Conservation (phyloP, 2,113 vertebrate genomes). For the Malurus cyaneus region DNA sequence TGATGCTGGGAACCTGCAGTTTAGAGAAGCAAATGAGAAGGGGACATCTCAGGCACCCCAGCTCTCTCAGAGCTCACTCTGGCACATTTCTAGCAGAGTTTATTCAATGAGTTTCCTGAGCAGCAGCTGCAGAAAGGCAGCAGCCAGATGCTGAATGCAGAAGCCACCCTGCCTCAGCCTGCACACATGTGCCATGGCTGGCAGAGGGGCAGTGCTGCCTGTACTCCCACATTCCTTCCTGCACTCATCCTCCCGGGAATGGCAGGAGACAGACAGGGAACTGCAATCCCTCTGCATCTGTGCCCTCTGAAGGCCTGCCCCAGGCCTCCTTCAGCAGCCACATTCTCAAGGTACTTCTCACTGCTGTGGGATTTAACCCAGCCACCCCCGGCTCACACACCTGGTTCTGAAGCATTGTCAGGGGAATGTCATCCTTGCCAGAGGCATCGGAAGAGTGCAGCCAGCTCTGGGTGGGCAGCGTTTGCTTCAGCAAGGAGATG, state of each 20-base stretch:
- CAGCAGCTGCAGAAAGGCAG: background rate
- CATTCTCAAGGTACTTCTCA: background rate
- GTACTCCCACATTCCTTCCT: background rate
- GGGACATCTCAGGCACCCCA: background rate
- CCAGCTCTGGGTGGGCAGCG: slow-evolving; percentile 71
- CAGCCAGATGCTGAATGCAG: background rate
- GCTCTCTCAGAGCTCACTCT: background rate
- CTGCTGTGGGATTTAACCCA: background rate
- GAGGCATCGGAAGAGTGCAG: slow-evolving; percentile 42
- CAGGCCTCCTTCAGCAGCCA: background rate
- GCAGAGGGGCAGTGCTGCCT: no score
- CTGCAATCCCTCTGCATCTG: background rate
- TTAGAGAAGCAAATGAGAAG: background rate
- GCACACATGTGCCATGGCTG: background rate
- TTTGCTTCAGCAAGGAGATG: slow-evolving; percentile 85
- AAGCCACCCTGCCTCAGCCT: background rate
- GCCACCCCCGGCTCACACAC: slow-evolving; percentile 37
- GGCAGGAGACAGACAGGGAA: background rate
- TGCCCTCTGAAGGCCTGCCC: background rate
- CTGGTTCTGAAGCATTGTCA: slow-evolving; percentile 83
- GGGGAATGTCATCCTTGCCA: slow-evolving; percentile 71
- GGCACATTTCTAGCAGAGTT: background rate
- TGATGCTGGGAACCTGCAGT: slow-evolving; percentile 83
- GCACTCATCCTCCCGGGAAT: fast-evolving
- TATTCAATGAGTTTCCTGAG: background rate